phyloP scores from a whole-genome alignment of 2,888 invertebrate genomes.

The Drosophila limbata region DNA sequence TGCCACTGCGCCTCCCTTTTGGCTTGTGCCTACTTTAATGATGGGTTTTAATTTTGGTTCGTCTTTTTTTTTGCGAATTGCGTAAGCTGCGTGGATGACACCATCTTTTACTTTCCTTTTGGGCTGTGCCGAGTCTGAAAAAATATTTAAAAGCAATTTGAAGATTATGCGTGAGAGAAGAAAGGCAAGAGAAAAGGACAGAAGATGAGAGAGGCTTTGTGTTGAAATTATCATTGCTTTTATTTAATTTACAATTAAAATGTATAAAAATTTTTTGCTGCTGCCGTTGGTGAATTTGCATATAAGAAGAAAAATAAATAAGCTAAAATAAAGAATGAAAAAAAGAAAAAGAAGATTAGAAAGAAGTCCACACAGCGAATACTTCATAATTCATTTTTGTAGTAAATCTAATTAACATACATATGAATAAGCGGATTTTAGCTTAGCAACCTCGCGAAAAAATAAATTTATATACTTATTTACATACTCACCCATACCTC shows the following conservation, averaged over 20 bases:
- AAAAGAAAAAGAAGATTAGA: slow-evolving; percentile 29
- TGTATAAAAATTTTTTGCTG: slow-evolving; percentile 22
- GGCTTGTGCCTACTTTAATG: slow-evolving; percentile 64
- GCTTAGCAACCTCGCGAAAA: slow-evolving; percentile 50
- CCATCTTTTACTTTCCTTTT: slow-evolving; percentile 75
- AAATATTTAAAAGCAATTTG: slow-evolving; percentile 28
- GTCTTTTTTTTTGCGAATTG: slow-evolving; percentile 46
- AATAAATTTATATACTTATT: slow-evolving; percentile 27
- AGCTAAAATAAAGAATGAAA: slow-evolving; percentile 19
- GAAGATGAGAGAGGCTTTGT: slow-evolving; percentile 7
- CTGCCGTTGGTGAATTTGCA: slow-evolving; percentile 49
- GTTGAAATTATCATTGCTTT: slow-evolving; percentile 31
- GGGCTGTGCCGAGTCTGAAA: slow-evolving; percentile 38
- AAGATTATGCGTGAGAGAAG: slow-evolving; percentile 25
- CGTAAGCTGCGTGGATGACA: slow-evolving; percentile 70
- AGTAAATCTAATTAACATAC: slow-evolving; percentile 78
- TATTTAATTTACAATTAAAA: slow-evolving; percentile 63
- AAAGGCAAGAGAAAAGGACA: slow-evolving; percentile 17
- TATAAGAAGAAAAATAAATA: slow-evolving; percentile 38
- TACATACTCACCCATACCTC: slow-evolving; percentile 32
- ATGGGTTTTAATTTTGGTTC: slow-evolving; percentile 67
- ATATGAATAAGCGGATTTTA: slow-evolving; percentile 66
- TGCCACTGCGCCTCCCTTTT: slow-evolving; percentile 11
- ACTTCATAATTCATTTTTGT: slow-evolving; percentile 54
- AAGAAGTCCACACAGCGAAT: slow-evolving; percentile 34